Evolutionary conservation across 2,797 vertebrate genomes (phyloP), one percentile per base, ranked within the genome.

Genomic region (Octomys mimax): DNA sequence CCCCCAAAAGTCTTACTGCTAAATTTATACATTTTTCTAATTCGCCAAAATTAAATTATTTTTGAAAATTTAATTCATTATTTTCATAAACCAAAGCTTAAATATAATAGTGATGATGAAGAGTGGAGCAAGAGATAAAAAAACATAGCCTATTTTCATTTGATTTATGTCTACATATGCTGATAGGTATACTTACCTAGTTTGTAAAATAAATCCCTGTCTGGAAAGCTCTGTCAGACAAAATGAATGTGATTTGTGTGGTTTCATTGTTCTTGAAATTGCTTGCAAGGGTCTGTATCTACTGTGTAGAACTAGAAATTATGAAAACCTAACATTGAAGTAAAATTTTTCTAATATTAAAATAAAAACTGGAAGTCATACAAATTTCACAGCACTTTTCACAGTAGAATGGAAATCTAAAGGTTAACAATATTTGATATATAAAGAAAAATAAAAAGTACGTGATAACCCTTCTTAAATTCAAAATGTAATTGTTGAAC

Each of bases 11-110:
- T 57, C 24, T 13, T 52, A 36, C 1, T n/a, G 13, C 33, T 36
- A 22, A 3, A 81, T 81, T 77, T 46, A 64, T 71, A 92, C 77
- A 5, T 89, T 70, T 13, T 83, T 89, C 46, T 91, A 31, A 8
- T 71, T 82, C 21, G 4, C 14, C 33, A 61, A 73, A 61, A 78
- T 82, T 12, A 81, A 92, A 93, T 78, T 96, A 66, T 68, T 91
- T 87, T 80, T 90, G 42, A 79, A 81, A 96, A n/a, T 89, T 94
- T 21, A 64, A 13, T 21, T 77, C 28, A 70, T 7, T 61, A 1
- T 92, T 93, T 95, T 91, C 39, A 87, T 18, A 75, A 80, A 61
- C 81, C 52, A 70, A 80, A 2, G 1, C 33, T 85, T 92, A 57
- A 70, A 89, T 93, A 83, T 42, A 90, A 91, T 77, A 59, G 1